Evolutionary conservation across 2,888 invertebrate species (phyloP).

Genomic region (Magallana nippona): DNA sequence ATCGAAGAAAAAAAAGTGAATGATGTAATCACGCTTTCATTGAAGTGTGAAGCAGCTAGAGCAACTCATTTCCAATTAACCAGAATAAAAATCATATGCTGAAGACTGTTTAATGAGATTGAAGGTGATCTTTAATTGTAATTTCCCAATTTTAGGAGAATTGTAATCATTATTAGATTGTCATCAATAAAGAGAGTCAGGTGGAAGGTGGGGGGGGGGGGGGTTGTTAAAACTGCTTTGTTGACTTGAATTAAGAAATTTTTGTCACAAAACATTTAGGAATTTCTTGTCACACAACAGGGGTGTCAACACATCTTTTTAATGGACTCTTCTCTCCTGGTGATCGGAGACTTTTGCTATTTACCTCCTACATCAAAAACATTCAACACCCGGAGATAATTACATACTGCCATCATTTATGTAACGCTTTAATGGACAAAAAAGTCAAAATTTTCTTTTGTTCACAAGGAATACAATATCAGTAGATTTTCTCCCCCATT

Average conservation of each 20-base stretch:
- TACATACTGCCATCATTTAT: conserved; percentile 11
- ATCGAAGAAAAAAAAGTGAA: background rate
- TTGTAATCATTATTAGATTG: too few species aligned
- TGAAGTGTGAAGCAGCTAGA: background rate
- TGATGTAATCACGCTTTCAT: conserved; percentile 4
- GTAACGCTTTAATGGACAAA: conserved; percentile 25
- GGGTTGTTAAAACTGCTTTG: too few species aligned
- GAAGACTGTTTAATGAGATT: too few species aligned
- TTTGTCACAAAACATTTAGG: background rate
- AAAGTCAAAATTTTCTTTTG: conserved; percentile 1
- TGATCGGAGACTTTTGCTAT: background rate
- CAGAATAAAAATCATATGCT: too few species aligned
- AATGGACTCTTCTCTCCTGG: background rate
- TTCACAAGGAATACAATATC: background rate
- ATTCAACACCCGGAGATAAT: conserved; percentile 9
- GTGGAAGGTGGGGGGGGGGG: too few species aligned
- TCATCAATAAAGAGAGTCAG: too few species aligned
- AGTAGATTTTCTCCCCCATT: conserved; percentile 10
- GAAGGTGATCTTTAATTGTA: too few species aligned
- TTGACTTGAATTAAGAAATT: too few species aligned
- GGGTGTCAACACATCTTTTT: conserved; percentile 8
- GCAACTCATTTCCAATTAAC: background rate
- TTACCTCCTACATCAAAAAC: conserved; percentile 13
- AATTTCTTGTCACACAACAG: background rate
- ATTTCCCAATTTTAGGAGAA: too few species aligned